Conservation (phyloP, 2,797 vertebrate species). For the Mycteria americana region DNA sequence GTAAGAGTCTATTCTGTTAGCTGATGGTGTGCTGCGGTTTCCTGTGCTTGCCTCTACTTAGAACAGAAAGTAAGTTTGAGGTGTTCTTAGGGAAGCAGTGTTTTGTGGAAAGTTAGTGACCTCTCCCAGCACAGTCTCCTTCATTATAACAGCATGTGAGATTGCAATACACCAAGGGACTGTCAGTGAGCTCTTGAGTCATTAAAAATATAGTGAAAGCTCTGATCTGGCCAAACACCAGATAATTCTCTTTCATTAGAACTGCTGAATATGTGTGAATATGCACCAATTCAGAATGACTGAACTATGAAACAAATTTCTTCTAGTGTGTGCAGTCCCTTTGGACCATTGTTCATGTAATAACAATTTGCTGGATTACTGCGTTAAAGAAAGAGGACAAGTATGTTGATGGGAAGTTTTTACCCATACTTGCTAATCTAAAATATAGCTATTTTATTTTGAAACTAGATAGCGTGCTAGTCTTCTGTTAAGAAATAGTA, state of each 20-base stretch:
- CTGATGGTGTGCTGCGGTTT: neutral
- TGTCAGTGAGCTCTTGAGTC: neutral
- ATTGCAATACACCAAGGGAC: neutral
- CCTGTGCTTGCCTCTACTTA: neutral
- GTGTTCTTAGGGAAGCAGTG: neutral
- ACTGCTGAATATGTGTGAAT: neutral
- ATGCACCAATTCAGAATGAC: neutral
- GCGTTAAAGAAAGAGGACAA: neutral
- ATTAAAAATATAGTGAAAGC: neutral
- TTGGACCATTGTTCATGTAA: neutral
- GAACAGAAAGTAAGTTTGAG: neutral
- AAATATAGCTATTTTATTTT: neutral
- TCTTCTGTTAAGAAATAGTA: neutral
- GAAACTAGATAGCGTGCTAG: neutral
- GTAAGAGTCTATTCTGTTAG: neutral
- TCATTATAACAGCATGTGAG: neutral
- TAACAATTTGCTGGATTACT: neutral
- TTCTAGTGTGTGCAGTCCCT: neutral
- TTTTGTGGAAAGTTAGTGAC: neutral
- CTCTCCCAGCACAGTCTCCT: neutral
- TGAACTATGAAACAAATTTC: neutral
- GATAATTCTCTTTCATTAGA: neutral
- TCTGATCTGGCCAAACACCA: neutral
- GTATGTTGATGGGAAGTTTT: neutral
- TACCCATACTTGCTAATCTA: neutral